Evolutionary conservation across 2,113 vertebrate species (phyloP).

Genomic region (Mormyrus iriodes): DNA sequence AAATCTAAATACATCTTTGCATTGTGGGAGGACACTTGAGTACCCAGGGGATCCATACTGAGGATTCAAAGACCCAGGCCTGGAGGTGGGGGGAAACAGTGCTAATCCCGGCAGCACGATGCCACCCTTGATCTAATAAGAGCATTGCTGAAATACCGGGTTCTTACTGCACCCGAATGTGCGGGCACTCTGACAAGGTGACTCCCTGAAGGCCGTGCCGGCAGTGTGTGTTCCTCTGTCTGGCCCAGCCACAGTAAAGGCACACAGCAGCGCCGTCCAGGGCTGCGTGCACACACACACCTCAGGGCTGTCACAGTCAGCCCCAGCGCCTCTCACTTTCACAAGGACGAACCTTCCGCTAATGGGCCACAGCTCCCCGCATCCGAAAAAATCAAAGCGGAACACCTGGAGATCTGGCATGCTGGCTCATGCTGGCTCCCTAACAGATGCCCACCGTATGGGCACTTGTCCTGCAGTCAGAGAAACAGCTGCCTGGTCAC

Average conservation of each 20-base stretch:
- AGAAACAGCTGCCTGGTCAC: background rate
- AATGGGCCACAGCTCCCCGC: background rate
- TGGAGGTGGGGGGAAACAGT: background rate
- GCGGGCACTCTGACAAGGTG: background rate
- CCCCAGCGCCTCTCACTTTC: background rate
- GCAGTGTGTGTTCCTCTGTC: background rate
- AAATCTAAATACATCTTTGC: background rate
- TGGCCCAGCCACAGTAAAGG: background rate
- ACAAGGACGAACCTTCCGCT: background rate
- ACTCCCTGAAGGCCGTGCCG: background rate
- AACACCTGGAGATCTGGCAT: conserved; percentile 9
- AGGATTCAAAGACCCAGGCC: background rate
- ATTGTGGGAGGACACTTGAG: background rate
- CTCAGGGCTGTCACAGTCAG: background rate
- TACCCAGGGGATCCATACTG: background rate
- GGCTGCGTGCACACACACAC: background rate
- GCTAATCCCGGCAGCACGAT: background rate
- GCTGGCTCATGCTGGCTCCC: background rate
- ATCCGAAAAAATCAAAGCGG: background rate
- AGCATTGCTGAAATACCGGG: background rate
- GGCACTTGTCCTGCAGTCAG: background rate
- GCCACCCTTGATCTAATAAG: background rate
- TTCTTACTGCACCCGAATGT: background rate
- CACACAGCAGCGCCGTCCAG: background rate
- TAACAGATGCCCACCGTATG: background rate